Evolutionary conservation across 2,797 vertebrate species (phyloP), one percentile per base, ranked within the genome.

Genomic region (Scomberomorus guttatus): DNA sequence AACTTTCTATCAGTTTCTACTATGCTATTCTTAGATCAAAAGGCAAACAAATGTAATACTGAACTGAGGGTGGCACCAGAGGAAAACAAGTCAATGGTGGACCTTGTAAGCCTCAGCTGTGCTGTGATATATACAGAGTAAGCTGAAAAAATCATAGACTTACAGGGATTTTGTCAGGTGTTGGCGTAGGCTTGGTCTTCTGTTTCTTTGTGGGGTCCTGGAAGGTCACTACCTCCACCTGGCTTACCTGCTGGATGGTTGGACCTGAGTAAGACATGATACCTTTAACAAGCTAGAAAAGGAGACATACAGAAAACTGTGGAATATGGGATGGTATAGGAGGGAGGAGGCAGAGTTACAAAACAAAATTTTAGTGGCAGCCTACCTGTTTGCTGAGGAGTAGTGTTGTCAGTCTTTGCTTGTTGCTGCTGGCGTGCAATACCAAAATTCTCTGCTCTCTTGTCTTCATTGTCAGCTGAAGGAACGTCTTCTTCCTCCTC

Each of bases 171-270:
- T 55, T 44, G 18, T 39, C 64, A 0, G 82, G 3, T 0, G 32
- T 42, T 5, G 72, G 18, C 6, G 39, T 34, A 57, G 61, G 84
- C 52, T 87, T 84, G 52, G 52, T 79, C 73, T 59, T 95, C 11
- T 67, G 92, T 81, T 93, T 97, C 87, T 93, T 96, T 18, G 29
- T 84, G 14, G 90, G 94, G 84, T 96, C 94, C 63, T 93, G 92
- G 85, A 97, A 98, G 0, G 83, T 93, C n/a, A 97, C 94, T 0
- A 97, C 92, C 80, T 96, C 92, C 18, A 97, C 93, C 2, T 12
- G 81, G 4, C 58, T 75, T 80, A n/a, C n/a, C 58, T 20, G 73
- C 39, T 14, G 39, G 2, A 8, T 2, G 27, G 27, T 1, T 18
- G 59, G 5, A 68, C 67, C 89, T 89, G 80, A 77, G 12, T 0